Conservation (phyloP, 2,113 vertebrate species). For the Oplegnathus fasciatus region DNA sequence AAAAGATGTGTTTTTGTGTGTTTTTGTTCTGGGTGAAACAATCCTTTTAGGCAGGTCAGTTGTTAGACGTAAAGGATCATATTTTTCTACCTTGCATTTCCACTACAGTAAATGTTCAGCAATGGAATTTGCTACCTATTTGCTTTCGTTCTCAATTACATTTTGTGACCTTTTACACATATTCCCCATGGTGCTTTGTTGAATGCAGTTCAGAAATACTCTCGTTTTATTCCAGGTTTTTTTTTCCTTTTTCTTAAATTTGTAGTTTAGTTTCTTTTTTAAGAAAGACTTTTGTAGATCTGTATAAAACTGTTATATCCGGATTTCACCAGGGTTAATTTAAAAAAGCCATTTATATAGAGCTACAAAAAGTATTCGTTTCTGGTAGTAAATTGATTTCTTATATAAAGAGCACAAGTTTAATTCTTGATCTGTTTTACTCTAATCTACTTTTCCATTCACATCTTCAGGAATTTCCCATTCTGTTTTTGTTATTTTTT, state of each 20-base stretch:
- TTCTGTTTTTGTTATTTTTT: not conserved
- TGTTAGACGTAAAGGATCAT: too few species aligned
- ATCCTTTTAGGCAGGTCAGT: not conserved
- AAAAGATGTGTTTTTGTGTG: not conserved
- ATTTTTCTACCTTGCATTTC: not conserved
- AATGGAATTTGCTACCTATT: not conserved
- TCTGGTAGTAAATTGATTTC: slow-evolving; percentile 11
- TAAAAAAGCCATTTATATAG: not conserved
- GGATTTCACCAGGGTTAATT: not conserved
- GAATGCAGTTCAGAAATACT: not conserved
- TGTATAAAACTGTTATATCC: not conserved
- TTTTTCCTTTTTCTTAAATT: not conserved
- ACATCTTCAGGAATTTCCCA: slow-evolving; percentile 15
- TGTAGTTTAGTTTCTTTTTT: not conserved
- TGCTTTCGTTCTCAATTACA: not conserved
- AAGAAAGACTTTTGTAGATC: not conserved
- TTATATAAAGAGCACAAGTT: not conserved
- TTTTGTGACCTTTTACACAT: not conserved
- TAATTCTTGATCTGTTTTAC: not conserved
- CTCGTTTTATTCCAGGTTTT: not conserved
- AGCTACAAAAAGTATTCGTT: not conserved
- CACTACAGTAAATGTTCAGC: not conserved
- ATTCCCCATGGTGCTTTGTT: not conserved
- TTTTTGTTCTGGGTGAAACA: not conserved
- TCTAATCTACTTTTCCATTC: slow-evolving; percentile 27